Evolutionary conservation across 2,797 vertebrate genomes (phyloP), one percentile per base, ranked within the genome.

Genomic region (Selene dorsalis): DNA sequence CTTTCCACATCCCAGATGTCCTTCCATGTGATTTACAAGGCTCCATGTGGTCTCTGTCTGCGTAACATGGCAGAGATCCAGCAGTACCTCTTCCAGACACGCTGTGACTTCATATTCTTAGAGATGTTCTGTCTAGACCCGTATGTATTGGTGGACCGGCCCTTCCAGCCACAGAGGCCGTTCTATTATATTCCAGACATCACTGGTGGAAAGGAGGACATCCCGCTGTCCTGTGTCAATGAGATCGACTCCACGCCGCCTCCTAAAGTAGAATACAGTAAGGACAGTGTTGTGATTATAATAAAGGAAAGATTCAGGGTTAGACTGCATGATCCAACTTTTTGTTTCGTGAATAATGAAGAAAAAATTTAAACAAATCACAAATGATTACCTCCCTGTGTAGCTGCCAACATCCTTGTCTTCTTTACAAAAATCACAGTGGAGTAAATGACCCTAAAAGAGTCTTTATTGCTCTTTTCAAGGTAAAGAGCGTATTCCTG

Each of bases 41-140:
- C 97, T 0, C 98, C 98, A 0, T 99, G 98, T 17, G 98, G 98
- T 3, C 96, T 99, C n/a, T 97, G 96, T 86, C 94, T 99, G 80
- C 94, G 98, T 12, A 96, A 94, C 93, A 99, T 99, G 98, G 88
- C 69, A 0, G 98, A 99, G 91, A 98, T 99, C 35, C 96, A 99
- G 86, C 94, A 94, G 6, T 99, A 98, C 94, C 95, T 99, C 60
- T 98, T 99, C 47, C 96, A 97, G 93, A 97, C 97, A 0, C 89
- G 88, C 84, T 98, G 97, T 10, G 96, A 99, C 93, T 98, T 98
- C 84, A 94, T 99, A 9, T 98, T 96, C 93, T 89, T 99, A 82
- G 98, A 99, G 92, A 99, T 99, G 98, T 99, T 99, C 93, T 99
- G 98, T 88, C 88, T 99, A 50, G 98, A 99, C 62, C 97, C 98